A percentile compares a stretch with the other conserved stretches of the same genome.
These are phyloP conservation scores for Empis stercorea DNA, from an alignment of 2,888 invertebrate species.

Conservation along the genomic window DNA sequence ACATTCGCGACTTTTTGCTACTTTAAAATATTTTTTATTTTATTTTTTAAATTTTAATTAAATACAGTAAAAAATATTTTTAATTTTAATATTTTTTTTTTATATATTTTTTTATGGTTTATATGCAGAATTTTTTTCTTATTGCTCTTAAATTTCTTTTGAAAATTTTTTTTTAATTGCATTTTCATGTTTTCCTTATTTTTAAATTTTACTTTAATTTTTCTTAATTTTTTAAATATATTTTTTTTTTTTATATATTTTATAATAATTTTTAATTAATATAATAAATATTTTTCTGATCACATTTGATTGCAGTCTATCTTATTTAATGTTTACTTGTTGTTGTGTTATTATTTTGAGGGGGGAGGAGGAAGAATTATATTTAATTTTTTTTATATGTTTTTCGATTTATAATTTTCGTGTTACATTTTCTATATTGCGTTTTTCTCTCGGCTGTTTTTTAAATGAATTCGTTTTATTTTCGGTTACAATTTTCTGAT, in stretches of 20 bases:
- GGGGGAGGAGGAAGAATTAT: no score
- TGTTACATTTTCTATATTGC: no score
- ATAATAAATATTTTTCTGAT: conserved; percentile 36
- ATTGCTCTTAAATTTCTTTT: no score
- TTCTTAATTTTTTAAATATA: conserved; percentile 1
- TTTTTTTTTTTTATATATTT: conserved; percentile 7
- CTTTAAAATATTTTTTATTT: conserved; percentile 9
- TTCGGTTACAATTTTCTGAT: no score
- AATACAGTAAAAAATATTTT: not conserved
- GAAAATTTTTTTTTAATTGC: no score
- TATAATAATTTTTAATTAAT: conserved; percentile 13
- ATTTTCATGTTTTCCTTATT: not conserved
- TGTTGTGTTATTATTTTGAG: not conserved
- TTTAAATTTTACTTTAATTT: not conserved
- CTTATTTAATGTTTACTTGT: conserved; percentile 9
- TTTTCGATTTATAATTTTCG: no score
- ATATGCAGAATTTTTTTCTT: not conserved
- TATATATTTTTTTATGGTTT: no score
- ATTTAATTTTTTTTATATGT: no score
- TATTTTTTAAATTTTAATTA: conserved; percentile 3
- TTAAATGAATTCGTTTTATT: no score
- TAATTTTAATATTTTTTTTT: no score
- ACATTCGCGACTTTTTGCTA: conserved; percentile 11
- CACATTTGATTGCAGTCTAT: conserved; percentile 39
- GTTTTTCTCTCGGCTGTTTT: no score